A percentile compares a stretch with the other conserved stretches of the same genome.
Evolutionary conservation across 2,888 invertebrate genomes (phyloP).

Genomic region (Fragum sueziense): DNA sequence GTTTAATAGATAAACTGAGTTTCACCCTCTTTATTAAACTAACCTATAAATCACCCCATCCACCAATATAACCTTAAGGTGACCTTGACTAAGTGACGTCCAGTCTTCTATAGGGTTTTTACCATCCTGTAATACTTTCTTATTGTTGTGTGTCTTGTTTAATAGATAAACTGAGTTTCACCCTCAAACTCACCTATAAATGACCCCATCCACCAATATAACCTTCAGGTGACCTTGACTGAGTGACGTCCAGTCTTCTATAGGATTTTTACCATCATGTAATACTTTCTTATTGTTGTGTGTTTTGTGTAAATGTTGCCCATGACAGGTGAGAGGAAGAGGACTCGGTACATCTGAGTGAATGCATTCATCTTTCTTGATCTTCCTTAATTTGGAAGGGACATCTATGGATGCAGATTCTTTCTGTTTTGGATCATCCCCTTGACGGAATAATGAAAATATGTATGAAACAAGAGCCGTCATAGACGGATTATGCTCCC

Average conservation of each 20-base stretch:
- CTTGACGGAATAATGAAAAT: no score
- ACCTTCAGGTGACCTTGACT: conserved; percentile 74
- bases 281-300: conserved; percentile 47
- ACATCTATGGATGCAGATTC: neutral
- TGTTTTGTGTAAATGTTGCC: conserved; percentile 75
- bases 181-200: conserved; percentile 77
- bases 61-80: conserved; percentile 74
- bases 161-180: no score
- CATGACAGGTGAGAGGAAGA: conserved; percentile 73
- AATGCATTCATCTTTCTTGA: conserved; percentile 53
- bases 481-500: no score
- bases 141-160: conserved; percentile 65
- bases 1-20: no score
- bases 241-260: conserved; percentile 64
- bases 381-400: neutral
- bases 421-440: neutral
- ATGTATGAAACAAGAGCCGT: no score
- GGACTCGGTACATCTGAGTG: conserved; percentile 65
- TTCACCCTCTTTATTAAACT: no score
- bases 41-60: conserved; percentile 79
- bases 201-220: conserved; percentile 74
- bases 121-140: conserved; percentile 57
- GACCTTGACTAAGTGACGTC: conserved; percentile 68
- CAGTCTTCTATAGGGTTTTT: conserved; percentile 61
- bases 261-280: conserved; percentile 56